Base-by-base conservation (phyloP, 2,888 invertebrate genomes). In the Aleiodes testaceus region DNA sequence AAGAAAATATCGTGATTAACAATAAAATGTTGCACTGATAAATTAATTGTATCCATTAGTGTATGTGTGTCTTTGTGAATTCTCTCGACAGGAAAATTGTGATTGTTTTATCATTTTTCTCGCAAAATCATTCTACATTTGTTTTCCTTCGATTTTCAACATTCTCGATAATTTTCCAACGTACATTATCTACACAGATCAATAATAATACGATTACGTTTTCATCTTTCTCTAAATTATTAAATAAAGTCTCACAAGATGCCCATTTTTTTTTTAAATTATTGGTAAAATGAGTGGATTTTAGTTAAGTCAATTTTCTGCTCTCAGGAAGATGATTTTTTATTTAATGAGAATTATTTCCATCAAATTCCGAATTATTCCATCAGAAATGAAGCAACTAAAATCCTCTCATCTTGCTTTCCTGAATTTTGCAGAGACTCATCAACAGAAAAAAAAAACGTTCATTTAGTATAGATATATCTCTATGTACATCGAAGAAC, bases 111-210 rank as follows among this genome's bases (percentile, higher is more conserved):
- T 36, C 6, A 36, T 36, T 36, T 36, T 11, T 36, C 36, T 36
- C 36, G 9, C 36, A 36, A 11, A 36, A 36, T 6, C 0, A 36
- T 9, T 9, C 36, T 36, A 36, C 36, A 36, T 36, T 36, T 36
- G n/a, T n/a, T 36, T 11, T 36, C 36, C 36, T 11, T 20, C 9
- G 18, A 50, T 20, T 50, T 16, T 50, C 50, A 59, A 42, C 59
- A 59, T 59, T 59, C 14, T 30, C 16, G 12, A 30, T 59, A 16
- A 16, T 49, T 59, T 47, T 55, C 14, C 66, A 66, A 72, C 49
- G 52, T 36, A 69, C 59, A 64, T 45, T 72, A 66, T 72, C 69
- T 72, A 72, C 72, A 66, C 69, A 69, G 65, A 72, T 47, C 52
- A 45, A 61, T 59, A 69, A 44, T 44, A 52, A 69, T 66, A 66